Evolutionary conservation across 1,140 invertebrate species (phyloP).

Genomic region (Bombus soroeensis): DNA sequence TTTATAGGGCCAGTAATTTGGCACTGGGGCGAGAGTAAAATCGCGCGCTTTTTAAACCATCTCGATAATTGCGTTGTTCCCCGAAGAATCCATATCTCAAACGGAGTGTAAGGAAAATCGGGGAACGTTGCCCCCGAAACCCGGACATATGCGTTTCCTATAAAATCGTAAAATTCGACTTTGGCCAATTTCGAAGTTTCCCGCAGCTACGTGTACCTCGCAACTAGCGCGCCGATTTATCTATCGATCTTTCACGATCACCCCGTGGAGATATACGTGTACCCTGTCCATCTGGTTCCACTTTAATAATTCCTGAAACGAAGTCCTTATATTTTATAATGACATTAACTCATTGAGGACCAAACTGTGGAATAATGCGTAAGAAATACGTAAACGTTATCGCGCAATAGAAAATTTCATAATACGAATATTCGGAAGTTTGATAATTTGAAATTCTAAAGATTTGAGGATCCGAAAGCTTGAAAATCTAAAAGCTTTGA

Average conservation of each 20-base stretch:
- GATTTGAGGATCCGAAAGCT: background rate
- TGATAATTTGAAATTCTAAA: background rate
- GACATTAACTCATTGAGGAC: background rate
- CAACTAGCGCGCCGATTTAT: conserved; percentile 1
- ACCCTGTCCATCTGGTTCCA: background rate
- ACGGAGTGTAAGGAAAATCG: conserved; percentile 21
- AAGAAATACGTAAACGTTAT: background rate
- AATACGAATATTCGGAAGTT: no score
- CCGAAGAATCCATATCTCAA: conserved; percentile 14
- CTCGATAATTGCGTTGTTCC: conserved; percentile 15
- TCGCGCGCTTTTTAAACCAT: conserved; percentile 28
- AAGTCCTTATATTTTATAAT: background rate
- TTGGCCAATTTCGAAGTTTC: conserved; percentile 29
- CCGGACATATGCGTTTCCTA: conserved; percentile 42
- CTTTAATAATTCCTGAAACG: conserved; percentile 16
- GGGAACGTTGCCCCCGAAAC: conserved; percentile 3
- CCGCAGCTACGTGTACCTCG: conserved; percentile 4
- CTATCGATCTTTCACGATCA: conserved; percentile 19
- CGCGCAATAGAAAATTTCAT: background rate
- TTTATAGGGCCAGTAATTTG: background rate
- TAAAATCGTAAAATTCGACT: conserved; percentile 47
- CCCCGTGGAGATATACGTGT: background rate
- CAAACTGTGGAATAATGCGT: background rate
- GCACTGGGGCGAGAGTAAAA: background rate
- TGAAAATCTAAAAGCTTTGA: background rate